phyloP scores from a whole-genome alignment of 2,888 invertebrate species.

The Odontomyia ornata region DNA sequence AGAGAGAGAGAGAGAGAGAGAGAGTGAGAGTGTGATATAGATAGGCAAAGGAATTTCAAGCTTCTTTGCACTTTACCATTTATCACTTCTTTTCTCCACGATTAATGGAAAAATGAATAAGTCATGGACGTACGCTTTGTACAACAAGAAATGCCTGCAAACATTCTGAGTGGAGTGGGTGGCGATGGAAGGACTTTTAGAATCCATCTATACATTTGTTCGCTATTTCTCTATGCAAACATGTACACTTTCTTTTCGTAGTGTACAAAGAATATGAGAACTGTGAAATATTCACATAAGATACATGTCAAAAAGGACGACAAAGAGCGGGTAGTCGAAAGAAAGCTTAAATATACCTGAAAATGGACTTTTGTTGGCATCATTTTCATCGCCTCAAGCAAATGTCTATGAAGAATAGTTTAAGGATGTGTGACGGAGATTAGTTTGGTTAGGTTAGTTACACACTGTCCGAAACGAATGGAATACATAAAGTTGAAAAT shows the following conservation, averaged over 20 bases:
- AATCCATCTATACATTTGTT: too few species aligned
- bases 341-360: constrained; percentile 21
- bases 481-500: background rate
- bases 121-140: constrained; percentile 47
- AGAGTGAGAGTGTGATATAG: too few species aligned
- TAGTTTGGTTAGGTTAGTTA: constrained; percentile 37
- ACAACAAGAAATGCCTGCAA: background rate
- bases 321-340: background rate
- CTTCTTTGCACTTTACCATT: constrained; percentile 36
- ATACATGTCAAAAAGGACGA: too few species aligned
- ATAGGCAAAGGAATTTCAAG: background rate
- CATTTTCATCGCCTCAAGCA: background rate
- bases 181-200: too few species aligned
- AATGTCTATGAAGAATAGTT: background rate
- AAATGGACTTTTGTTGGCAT: constrained; percentile 36
- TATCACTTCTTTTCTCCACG: constrained; percentile 40
- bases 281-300: background rate
- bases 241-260: too few species aligned
- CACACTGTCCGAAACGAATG: constrained; percentile 7
- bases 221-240: too few species aligned
- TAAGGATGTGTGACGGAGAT: background rate
- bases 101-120: constrained; percentile 49
- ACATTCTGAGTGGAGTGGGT: background rate
- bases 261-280: background rate
- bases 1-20: too few species aligned